Conservation (phyloP, 1,140 invertebrate species). For the Macrotrachela quadricornifera region DNA sequence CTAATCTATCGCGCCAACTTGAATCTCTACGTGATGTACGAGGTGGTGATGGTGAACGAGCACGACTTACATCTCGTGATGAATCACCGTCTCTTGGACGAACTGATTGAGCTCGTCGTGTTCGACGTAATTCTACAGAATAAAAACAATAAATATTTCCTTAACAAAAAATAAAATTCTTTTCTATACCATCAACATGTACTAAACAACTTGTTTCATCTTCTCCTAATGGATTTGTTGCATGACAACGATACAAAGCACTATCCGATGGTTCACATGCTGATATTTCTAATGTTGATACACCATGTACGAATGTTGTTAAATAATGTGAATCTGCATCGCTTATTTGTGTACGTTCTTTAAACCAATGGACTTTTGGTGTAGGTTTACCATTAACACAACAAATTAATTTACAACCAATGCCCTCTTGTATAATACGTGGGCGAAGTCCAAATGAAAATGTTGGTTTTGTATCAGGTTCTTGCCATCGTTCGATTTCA, state of each 20-base stretch:
- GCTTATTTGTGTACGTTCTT: constrained; percentile 50
- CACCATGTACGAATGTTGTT: constrained; percentile 68
- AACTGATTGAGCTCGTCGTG: too few species aligned
- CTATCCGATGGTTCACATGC: constrained; percentile 79
- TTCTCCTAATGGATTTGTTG: constrained; percentile 67
- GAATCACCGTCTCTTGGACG: neutral
- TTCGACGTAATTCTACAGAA: neutral
- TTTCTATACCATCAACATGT: neutral
- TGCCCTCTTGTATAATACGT: constrained; percentile 66
- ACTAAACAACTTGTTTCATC: constrained; percentile 85
- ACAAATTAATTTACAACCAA: constrained; percentile 71
- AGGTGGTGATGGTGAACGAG: too few species aligned
- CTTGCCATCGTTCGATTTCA: constrained; percentile 8
- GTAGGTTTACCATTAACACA: constrained; percentile 77
- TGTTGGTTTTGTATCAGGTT: constrained; percentile 40
- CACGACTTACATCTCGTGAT: neutral
- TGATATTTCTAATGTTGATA: constrained; percentile 73
- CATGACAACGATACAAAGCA: constrained; percentile 78
- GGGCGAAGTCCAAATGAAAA: constrained; percentile 92
- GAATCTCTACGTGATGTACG: too few species aligned
- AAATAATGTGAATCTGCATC: constrained; percentile 47
- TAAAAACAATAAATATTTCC: too few species aligned
- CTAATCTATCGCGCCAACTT: too few species aligned
- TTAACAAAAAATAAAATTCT: too few species aligned
- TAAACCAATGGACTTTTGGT: constrained; percentile 62